Evolutionary conservation across 2,888 invertebrate genomes (phyloP).

Genomic region (Ophioninae sp.): DNA sequence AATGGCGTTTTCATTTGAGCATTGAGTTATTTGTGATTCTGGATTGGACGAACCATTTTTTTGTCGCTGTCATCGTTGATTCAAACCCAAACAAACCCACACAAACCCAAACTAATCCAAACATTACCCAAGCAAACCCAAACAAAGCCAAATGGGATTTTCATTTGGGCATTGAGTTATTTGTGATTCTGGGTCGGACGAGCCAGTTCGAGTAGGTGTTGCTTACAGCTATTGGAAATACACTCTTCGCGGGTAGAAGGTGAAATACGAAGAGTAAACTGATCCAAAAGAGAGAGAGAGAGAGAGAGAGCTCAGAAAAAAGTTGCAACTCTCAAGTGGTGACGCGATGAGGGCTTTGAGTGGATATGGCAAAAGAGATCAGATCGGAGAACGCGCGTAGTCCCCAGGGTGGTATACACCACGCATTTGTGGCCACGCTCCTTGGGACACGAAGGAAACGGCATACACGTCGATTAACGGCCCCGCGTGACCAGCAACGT

Average conservation of each 20-base stretch:
- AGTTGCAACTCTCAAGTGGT: conserved; percentile 5
- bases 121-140: too few species aligned
- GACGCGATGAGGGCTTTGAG: conserved; percentile 21
- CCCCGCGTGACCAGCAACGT: conserved; percentile 53
- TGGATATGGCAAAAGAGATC: conserved; percentile 50
- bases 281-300: conserved; percentile 4
- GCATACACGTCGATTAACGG: conserved; percentile 53
- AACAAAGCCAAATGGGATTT: too few species aligned
- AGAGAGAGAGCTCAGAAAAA: conserved; percentile 7
- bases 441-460: conserved; percentile 35
- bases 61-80: too few species aligned
- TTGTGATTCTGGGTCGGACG: conserved; percentile 60
- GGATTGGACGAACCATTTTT: conserved; percentile 58
- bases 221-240: conserved; percentile 64
- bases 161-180: conserved; percentile 6
- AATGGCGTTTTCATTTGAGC: not conserved
- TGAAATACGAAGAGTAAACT: conserved; percentile 24
- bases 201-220: conserved; percentile 63
- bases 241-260: conserved; percentile 38
- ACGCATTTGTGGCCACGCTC: conserved; percentile 44
- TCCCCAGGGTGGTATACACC: conserved; percentile 37
- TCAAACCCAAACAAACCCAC: too few species aligned
- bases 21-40: conserved; percentile 47
- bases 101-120: too few species aligned
- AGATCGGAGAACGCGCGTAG: conserved; percentile 29